These are phyloP conservation scores for Chrysodeixis includens DNA, from an alignment of 2,888 invertebrate genomes.

Conservation along the genomic window DNA sequence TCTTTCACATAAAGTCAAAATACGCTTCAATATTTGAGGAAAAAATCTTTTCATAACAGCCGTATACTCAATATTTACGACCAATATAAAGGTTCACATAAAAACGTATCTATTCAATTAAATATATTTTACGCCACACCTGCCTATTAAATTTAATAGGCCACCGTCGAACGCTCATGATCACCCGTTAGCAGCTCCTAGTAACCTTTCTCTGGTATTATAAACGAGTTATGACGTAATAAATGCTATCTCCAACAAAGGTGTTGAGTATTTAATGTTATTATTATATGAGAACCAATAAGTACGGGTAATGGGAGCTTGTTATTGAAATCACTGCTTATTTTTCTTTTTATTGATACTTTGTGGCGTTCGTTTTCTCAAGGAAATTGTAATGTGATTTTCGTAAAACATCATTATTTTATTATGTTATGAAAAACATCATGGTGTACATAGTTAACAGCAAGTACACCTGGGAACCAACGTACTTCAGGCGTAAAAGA, in stretches of 20 bases:
- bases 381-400: not conserved
- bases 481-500: no score
- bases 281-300: slow-evolving; percentile 30
- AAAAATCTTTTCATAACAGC: slow-evolving; percentile 10
- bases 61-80: slow-evolving; percentile 20
- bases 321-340: slow-evolving; percentile 15
- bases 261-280: slow-evolving; percentile 46
- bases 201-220: slow-evolving; percentile 42
- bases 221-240: slow-evolving; percentile 34
- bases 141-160: slow-evolving; percentile 35
- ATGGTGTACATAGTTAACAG: no score
- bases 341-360: not conserved
- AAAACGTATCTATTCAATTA: slow-evolving; percentile 38
- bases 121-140: slow-evolving; percentile 30
- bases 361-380: not conserved
- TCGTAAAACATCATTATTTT: not conserved
- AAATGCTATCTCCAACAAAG: slow-evolving; percentile 48
- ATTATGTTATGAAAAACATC: not conserved
- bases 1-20: not conserved
- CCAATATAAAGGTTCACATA: slow-evolving; percentile 19
- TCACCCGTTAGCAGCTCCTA: slow-evolving; percentile 29
- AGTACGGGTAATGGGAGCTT: slow-evolving; percentile 28
- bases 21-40: not conserved
- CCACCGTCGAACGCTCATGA: slow-evolving; percentile 14
- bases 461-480: no score